Conservation (phyloP, 2,888 invertebrate genomes). For the Anagyrus pseudococci region DNA sequence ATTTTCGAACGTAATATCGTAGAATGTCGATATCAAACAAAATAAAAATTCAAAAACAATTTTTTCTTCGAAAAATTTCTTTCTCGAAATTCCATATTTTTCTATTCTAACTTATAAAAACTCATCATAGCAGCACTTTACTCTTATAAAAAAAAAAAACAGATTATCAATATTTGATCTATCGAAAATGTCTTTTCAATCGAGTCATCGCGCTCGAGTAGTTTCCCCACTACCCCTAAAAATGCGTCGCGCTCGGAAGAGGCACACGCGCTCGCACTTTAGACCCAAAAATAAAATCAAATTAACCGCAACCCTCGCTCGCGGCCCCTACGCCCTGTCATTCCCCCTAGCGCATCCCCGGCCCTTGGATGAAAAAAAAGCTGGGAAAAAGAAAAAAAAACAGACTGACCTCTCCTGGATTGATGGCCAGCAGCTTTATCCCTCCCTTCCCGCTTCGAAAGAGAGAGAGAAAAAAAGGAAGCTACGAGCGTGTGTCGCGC, state of each 20-base stretch:
- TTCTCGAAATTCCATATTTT: not conserved
- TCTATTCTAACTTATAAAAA: too few relatives aligned
- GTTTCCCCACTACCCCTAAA: conserved; percentile 1
- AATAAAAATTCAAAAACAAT: too few relatives aligned
- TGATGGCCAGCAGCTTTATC: conserved; percentile 25
- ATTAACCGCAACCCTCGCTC: conserved; percentile 31
- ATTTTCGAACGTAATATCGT: too few relatives aligned
- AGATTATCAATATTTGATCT: not conserved
- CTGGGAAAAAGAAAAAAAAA: not conserved
- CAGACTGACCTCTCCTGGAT: conserved; percentile 13
- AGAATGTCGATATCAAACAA: too few relatives aligned
- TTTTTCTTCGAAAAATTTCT: too few relatives aligned
- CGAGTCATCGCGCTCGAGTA: not conserved
- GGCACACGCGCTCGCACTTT: not conserved
- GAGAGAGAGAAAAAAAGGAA: conserved; percentile 2
- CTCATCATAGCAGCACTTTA: not conserved
- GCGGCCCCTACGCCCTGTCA: conserved; percentile 23
- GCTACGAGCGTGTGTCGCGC: conserved; percentile 17
- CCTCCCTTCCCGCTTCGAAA: not conserved
- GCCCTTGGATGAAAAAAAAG: too few relatives aligned
- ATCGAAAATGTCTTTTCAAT: not conserved
- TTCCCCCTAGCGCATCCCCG: not conserved
- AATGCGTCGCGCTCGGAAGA: conserved; percentile 14
- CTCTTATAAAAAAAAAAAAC: not conserved
- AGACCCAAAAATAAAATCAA: conserved; percentile 16